Evolutionary conservation across 2,797 vertebrate genomes (phyloP).

Genomic region (Lindbergichthys nudifrons): DNA sequence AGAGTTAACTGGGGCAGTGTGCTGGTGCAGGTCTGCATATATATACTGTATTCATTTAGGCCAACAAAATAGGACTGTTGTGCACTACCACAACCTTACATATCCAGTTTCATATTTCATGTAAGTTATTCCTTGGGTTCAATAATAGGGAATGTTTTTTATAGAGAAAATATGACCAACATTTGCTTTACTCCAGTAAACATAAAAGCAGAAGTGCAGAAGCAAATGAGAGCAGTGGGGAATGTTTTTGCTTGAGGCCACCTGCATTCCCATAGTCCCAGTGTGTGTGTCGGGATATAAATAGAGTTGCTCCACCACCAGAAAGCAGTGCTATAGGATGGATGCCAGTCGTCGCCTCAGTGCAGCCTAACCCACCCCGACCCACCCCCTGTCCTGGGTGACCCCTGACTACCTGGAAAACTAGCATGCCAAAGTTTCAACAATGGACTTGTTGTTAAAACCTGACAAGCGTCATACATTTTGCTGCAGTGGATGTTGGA

Average conservation of each 20-base stretch:
- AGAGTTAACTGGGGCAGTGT: slow-evolving; percentile 44
- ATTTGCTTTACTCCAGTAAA: slow-evolving; percentile 1
- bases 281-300: slow-evolving; percentile 71
- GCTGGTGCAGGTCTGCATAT: slow-evolving; percentile 6
- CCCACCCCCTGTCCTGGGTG: slow-evolving; percentile 53
- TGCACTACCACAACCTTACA: background rate
- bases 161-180: background rate
- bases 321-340: slow-evolving; percentile 59
- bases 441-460: slow-evolving; percentile 33
- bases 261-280: slow-evolving; percentile 67
- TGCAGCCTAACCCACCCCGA: slow-evolving; percentile 39
- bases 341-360: slow-evolving; percentile 42
- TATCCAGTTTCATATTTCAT: background rate
- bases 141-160: too few relatives aligned
- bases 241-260: slow-evolving; percentile 72
- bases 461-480: slow-evolving; percentile 19
- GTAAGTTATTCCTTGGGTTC: background rate
- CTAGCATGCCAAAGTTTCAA: slow-evolving; percentile 30
- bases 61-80: background rate
- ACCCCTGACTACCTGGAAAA: slow-evolving; percentile 39
- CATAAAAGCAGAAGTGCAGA: slow-evolving; percentile 37
- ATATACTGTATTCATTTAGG: background rate
- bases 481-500: slow-evolving; percentile 9
- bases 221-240: slow-evolving; percentile 47
- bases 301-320: slow-evolving; percentile 72